Evolutionary conservation across 2,888 invertebrate genomes (phyloP).

Genomic region (Campoplex capitator): DNA sequence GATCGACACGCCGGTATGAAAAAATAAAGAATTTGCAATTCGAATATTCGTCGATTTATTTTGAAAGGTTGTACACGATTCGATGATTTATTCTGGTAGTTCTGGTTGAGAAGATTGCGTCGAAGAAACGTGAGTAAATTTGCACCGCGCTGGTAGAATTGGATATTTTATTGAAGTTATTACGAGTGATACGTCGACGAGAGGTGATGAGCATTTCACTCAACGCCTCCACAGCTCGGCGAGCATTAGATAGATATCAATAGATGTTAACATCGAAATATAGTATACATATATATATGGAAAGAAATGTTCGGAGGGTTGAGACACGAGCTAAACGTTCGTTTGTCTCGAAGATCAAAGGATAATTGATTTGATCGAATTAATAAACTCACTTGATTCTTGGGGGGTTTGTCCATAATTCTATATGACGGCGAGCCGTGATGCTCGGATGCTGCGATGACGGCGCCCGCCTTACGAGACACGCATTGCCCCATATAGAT

Average conservation of each 20-base stretch:
- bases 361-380: conserved; percentile 13
- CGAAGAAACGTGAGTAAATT: conserved; percentile 44
- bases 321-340: neutral
- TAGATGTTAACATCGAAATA: neutral
- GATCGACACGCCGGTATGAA: neutral
- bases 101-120: conserved; percentile 8
- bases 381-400: conserved; percentile 79
- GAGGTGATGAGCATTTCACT: conserved; percentile 56
- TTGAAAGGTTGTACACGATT: neutral
- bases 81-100: conserved; percentile 37
- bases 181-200: conserved; percentile 37
- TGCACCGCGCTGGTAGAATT: conserved; percentile 44
- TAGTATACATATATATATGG: neutral
- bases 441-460: conserved; percentile 87
- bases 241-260: conserved; percentile 14
- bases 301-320: neutral
- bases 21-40: too few species aligned
- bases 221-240: conserved; percentile 44
- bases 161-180: conserved; percentile 55
- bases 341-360: conserved; percentile 5
- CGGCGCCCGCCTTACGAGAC: conserved; percentile 88
- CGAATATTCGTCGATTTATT: neutral
- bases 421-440: conserved; percentile 86
- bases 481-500: conserved; percentile 92
- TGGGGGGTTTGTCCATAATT: conserved; percentile 83